These are phyloP conservation scores for Noctua janthina DNA, from an alignment of 2,888 invertebrate species.

Conservation along the genomic window DNA sequence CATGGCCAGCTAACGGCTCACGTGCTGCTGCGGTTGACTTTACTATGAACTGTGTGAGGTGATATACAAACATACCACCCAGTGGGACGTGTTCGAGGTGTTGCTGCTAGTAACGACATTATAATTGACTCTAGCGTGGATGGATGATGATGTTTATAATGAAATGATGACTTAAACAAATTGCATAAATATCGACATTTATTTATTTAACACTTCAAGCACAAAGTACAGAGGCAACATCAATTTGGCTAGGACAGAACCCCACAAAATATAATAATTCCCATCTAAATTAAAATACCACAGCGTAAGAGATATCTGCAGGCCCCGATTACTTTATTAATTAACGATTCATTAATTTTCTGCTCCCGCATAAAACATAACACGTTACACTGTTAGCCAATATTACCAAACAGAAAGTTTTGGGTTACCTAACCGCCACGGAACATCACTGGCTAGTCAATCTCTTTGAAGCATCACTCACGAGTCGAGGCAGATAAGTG, in stretches of 20 bases:
- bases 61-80: constrained; percentile 12
- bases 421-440: constrained; percentile 17
- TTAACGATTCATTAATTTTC: constrained; percentile 1
- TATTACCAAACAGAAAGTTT: constrained; percentile 52
- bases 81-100: background rate
- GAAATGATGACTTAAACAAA: background rate
- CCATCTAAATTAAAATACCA: background rate
- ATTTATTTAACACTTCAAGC: too few relatives aligned
- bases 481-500: constrained; percentile 34
- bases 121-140: constrained; percentile 6
- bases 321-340: constrained; percentile 3
- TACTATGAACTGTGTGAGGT: constrained; percentile 5
- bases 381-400: constrained; percentile 26
- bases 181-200: background rate
- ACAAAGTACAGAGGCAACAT: too few relatives aligned
- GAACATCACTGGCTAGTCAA: background rate
- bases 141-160: background rate
- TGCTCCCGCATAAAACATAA: constrained; percentile 6
- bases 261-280: background rate
- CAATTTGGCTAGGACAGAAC: background rate
- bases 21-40: constrained; percentile 2
- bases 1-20: constrained; percentile 3
- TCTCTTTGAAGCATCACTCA: constrained; percentile 4
- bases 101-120: constrained; percentile 1
- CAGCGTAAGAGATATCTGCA: background rate